A percentile compares a stretch with the other conserved stretches of the same genome.
Conservation (phyloP, 2,113 vertebrate species). For the Crotalus helleri region DNA sequence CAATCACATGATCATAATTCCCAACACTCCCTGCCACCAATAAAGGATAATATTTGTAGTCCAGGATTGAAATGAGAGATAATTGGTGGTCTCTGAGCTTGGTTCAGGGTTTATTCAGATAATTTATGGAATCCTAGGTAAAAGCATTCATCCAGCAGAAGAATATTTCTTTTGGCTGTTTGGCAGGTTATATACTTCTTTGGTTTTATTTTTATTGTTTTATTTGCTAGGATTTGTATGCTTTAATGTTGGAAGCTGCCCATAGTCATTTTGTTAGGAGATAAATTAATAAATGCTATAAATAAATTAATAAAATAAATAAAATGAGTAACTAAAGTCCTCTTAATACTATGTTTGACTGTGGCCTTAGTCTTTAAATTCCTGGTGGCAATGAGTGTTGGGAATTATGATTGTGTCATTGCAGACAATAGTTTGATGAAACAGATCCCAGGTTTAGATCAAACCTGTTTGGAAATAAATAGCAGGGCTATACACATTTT, state of each 20-base stretch:
- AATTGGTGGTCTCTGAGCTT: not conserved
- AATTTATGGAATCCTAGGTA: not conserved
- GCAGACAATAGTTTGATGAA: not conserved
- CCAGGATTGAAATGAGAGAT: not conserved
- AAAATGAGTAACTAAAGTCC: not conserved
- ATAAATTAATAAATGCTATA: not conserved
- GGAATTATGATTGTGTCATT: not conserved
- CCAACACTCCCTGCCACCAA: not conserved
- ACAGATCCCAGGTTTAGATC: conserved; percentile 7
- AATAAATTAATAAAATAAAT: not conserved
- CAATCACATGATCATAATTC: no score
- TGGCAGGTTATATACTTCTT: not conserved
- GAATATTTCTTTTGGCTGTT: not conserved
- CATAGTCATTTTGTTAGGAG: not conserved
- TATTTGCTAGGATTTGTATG: not conserved
- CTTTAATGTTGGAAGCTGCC: not conserved
- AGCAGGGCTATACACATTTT: not conserved
- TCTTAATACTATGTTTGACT: not conserved
- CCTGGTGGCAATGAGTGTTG: not conserved
- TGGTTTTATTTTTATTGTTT: not conserved
- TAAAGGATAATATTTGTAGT: not conserved
- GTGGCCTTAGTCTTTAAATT: not conserved
- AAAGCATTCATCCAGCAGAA: not conserved
- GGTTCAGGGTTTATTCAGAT: not conserved
- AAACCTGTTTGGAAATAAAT: conserved; percentile 3